Evolutionary conservation across 2,797 vertebrate genomes (phyloP).

Genomic region (Hoplostethus atlanticus): DNA sequence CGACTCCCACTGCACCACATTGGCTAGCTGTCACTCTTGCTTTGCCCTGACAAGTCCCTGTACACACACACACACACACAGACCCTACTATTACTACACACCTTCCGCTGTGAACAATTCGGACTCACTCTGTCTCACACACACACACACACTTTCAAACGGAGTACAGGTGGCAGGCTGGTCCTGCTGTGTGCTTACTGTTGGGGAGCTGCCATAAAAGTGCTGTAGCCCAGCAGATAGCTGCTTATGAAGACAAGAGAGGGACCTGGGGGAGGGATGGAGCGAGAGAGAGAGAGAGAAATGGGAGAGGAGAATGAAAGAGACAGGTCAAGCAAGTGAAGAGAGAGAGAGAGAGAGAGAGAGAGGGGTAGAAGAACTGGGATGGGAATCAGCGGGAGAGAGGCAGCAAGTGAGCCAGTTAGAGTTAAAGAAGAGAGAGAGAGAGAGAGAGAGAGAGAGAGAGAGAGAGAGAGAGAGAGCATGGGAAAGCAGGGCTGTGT

Average conservation of each 20-base stretch:
- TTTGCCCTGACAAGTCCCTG: constrained; percentile 36
- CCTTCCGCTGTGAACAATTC: constrained; percentile 16
- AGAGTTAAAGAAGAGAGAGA: not conserved
- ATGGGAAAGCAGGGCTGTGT: constrained; percentile 42
- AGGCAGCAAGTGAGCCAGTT: not conserved
- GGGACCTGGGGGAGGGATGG: not conserved
- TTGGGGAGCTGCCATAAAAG: constrained; percentile 34
- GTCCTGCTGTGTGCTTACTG: constrained; percentile 42
- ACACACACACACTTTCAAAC: constrained; percentile 28
- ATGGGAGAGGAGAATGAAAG: not conserved
- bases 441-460: not conserved
- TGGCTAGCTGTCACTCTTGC: constrained; percentile 17
- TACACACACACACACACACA: not conserved
- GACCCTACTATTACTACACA: constrained; percentile 9
- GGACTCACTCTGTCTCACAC: not conserved
- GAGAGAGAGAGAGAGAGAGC: constrained; percentile 16
- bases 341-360: not conserved
- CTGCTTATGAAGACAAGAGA: constrained; percentile 33
- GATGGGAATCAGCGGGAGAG: constrained; percentile 11
- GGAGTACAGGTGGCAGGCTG: constrained; percentile 33
- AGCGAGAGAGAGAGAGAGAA: not conserved
- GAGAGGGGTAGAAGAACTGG: not conserved
- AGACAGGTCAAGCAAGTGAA: not conserved
- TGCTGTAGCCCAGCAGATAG: constrained; percentile 42
- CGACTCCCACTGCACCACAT: constrained; percentile 11